Evolutionary conservation across 2,797 vertebrate genomes (phyloP), one percentile per base, ranked within the genome.

Genomic region (Odontamblyopus lacepedii): DNA sequence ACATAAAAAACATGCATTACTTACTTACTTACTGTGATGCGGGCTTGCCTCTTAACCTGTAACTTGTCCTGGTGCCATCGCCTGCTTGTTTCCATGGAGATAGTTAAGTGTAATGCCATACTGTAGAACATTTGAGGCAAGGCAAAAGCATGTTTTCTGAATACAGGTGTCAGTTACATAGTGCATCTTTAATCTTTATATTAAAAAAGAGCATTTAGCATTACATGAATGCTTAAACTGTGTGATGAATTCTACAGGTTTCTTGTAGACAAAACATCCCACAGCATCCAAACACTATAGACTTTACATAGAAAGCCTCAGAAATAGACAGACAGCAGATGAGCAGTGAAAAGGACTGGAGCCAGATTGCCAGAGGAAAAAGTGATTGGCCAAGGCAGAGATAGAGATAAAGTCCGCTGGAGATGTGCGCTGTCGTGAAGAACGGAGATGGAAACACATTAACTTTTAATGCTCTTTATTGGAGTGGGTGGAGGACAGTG

Each of bases 401-500:
- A 87, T 78, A 69, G 80, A 86, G 80, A 86, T 77, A 77, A 78
- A 86, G 2, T 64, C 57, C 71, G 74, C 64, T 71, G 67, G 72
- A 82, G 78, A 67, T 9, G 18, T 60, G 69, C 73, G 72, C 44
- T 50, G 73, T 72, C 59, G 79, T 74, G 72, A 61, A 70, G 79
- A 66, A 72, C 74, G 77, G 87, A 89, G 88, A 89, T 90, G 89
- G 91, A 92, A 90, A 90, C 78, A 86, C 89, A 92, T 90, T 89
- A 91, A 90, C 72, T 89, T 91, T 89, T 90, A 92, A 92, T 91
- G 91, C 56, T 82, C 76, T 80, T 86, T 80, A 86, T 79, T 84
- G 69, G 74, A 79, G 78, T 4, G 7, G 55, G 72, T 62, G 61
- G 55, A 41, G 30, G 56, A 59, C 55, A 63, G 18, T 51, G 69